Evolutionary conservation across 2,113 vertebrate genomes (phyloP).

Genomic region (Tachuris rubrigastra): DNA sequence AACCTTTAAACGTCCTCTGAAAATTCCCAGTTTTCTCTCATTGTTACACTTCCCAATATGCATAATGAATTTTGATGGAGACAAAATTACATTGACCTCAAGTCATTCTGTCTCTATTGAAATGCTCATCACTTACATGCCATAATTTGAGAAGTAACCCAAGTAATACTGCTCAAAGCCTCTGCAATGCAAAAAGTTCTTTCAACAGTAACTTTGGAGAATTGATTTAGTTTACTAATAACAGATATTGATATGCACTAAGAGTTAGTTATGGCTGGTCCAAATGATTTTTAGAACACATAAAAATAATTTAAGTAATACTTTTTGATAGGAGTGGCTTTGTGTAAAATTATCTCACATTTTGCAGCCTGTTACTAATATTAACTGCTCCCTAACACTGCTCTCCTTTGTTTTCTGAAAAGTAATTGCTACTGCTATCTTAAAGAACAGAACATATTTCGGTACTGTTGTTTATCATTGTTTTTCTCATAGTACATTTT

Average conservation of each 20-base stretch:
- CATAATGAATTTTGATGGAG: conserved; percentile 13
- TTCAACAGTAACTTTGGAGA: neutral
- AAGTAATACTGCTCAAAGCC: neutral
- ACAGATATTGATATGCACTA: neutral
- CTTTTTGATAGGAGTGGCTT: neutral
- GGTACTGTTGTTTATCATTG: neutral
- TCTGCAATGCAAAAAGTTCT: conserved; percentile 5
- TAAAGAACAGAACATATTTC: neutral
- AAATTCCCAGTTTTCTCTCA: neutral
- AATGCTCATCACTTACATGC: neutral
- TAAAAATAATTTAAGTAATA: neutral
- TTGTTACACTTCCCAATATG: neutral
- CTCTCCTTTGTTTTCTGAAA: neutral
- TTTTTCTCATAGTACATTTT: neutral
- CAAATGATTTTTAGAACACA: neutral
- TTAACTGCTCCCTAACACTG: neutral
- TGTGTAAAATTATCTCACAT: neutral
- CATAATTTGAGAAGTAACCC: neutral
- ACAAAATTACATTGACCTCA: conserved; percentile 3
- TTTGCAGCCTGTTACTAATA: neutral
- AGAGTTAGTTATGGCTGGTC: neutral
- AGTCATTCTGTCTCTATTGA: conserved; percentile 9
- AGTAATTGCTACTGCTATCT: neutral
- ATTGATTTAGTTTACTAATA: conserved; percentile 1
- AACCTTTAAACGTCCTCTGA: neutral